Evolutionary conservation across 2,888 invertebrate species (phyloP).

Genomic region (Polydrusus tereticollis): DNA sequence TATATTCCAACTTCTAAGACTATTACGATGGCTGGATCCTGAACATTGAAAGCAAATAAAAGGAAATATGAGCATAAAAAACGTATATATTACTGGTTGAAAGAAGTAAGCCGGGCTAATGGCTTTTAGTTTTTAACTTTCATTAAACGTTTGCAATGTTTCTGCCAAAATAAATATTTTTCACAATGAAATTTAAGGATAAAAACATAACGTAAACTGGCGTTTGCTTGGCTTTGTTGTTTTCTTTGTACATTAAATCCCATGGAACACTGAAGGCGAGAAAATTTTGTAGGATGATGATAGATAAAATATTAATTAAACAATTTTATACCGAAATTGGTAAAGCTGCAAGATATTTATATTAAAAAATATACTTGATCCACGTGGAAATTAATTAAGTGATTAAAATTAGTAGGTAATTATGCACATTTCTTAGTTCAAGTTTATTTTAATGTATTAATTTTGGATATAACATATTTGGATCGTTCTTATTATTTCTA

Average conservation of each 20-base stretch:
- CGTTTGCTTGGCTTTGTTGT: conserved; percentile 6
- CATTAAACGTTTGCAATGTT: conserved; percentile 2
- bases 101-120: not conserved
- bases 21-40: not conserved
- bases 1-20: not conserved
- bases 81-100: not conserved
- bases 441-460: too few species aligned
- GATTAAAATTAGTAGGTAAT: too few species aligned
- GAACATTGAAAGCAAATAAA: not conserved
- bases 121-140: conserved; percentile 15
- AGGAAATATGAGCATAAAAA: not conserved
- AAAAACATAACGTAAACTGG: conserved; percentile 8
- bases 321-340: too few species aligned
- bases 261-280: not conserved
- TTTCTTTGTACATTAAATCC: not conserved
- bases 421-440: too few species aligned
- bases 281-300: not conserved
- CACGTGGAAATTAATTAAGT: too few species aligned
- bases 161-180: conserved; percentile 6
- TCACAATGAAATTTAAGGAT: not conserved
- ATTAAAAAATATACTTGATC: too few species aligned
- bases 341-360: too few species aligned
- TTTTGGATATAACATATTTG: too few species aligned
- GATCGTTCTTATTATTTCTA: too few species aligned
- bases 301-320: too few species aligned